Evolutionary conservation across 2,888 invertebrate genomes (phyloP).

Genomic region (Spicauda simplicius): DNA sequence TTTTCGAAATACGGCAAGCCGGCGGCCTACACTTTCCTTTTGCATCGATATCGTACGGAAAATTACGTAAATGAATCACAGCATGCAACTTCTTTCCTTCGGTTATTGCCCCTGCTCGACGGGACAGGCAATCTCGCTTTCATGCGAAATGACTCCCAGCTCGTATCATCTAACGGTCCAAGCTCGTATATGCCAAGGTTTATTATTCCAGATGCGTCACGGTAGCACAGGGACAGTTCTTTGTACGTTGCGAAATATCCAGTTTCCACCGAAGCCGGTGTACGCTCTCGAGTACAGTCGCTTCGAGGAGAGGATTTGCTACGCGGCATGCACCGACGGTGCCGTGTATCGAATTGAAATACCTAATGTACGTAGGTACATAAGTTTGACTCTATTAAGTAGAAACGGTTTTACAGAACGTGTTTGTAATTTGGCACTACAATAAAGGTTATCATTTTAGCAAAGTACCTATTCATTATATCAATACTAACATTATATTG

Average conservation of each 20-base stretch:
- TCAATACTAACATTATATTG: no score
- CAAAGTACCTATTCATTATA: no score
- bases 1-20: no score
- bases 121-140: neutral
- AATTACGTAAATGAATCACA: no score
- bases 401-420: no score
- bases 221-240: slow-evolving; percentile 70
- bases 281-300: slow-evolving; percentile 70
- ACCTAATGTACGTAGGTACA: slow-evolving; percentile 59
- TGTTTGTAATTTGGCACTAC: no score
- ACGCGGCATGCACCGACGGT: slow-evolving; percentile 74
- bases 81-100: neutral
- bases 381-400: neutral
- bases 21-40: no score
- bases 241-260: slow-evolving; percentile 69
- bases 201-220: slow-evolving; percentile 67
- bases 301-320: slow-evolving; percentile 68
- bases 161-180: neutral
- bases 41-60: no score
- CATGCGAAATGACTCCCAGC: neutral
- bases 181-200: slow-evolving; percentile 2
- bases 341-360: slow-evolving; percentile 71
- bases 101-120: neutral
- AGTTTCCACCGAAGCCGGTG: slow-evolving; percentile 74
- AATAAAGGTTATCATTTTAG: no score